Evolutionary conservation across 37 sponge, comb jelly and placozoan species (phyloP), one percentile per base, ranked within the genome.

Genomic region (Beroe forskalii): DNA sequence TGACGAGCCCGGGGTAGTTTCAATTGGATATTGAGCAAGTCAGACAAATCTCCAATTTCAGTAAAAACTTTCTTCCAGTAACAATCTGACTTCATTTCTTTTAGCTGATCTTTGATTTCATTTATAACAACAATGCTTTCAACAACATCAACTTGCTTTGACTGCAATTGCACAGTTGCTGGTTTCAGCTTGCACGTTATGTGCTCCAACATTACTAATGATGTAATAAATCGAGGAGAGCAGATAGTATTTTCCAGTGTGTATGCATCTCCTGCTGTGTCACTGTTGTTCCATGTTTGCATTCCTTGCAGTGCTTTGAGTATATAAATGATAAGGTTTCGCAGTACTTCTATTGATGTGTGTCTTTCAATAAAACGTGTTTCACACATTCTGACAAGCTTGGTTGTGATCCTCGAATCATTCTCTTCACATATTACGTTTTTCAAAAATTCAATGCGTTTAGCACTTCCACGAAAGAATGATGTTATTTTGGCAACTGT

Each of bases 71-170:
- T 8, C 3, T 30, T 63, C 66, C 66, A 63, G 66, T 63, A 63
- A 24, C 4, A 3, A 3, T 63, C 66, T 28, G 28, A n/a, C 25
- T 63, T 63, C 17, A 55, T 55, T 20, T 55, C 60, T 9, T 20
- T 55, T 20, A 55, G 60, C 17, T 17, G 60, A n/a, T 55, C 60
- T 20, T 20, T 55, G 17, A 55, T 55, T 19, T 63, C 23, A 23
- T 63, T 63, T 24, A 63, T 63, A 4, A 63, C 66, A 20, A 63
- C 66, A 24, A 63, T 63, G 66, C 66, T 63, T 19, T 63, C 66
- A 8, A 63, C 66, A 6, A 63, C n/a, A 63, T 63, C 66, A 19
- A 63, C 66, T 63, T 63, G 66, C 25, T 63, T 63, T 63, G 66
- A 63, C 66, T 63, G 66, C n/a, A 63, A 30, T 30, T 63, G 66